Evolutionary conservation across 2,113 vertebrate species (phyloP), one percentile per base, ranked within the genome.

Genomic region (Scopus umbretta): DNA sequence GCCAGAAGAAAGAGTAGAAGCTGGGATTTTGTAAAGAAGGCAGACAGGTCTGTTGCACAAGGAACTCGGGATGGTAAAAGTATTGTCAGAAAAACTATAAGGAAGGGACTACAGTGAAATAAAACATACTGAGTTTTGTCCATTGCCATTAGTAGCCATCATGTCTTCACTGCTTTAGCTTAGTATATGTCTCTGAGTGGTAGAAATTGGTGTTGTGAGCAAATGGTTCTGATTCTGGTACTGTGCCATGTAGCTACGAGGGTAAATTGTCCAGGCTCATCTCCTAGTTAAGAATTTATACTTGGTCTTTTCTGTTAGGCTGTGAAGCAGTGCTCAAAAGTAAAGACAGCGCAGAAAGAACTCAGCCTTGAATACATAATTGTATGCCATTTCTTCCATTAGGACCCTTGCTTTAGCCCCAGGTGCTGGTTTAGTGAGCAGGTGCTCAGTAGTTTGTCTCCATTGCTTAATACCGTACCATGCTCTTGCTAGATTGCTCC

Each of bases 241-340:
- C 10, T n/a, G 9, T 52, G 43, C 27, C 14, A 0, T 7, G 9
- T 63, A 67, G 27, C 52, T 34, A 4, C 0, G 1, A 70, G 58
- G 36, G n/a, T 61, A 12, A 70, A 29, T 26, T 61, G 8, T 43
- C n/a, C 9, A 3, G 43, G 5, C 27, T 73, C 2, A 30, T 65
- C n/a, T 90, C 23, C 49, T 79, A 12, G 34, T 56, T 76, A 18
- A 42, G 68, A 25, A n/a, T 62, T 76, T 66, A 7, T 62, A 5
- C 19, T 26, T 22, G 16, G 4, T 6, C 25, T 92, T 67, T 62
- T 23, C 27, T 53, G 4, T 56, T 56, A 17, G 25, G 4, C 76
- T 92, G 20, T 0, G 1, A 81, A 63, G 34, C 20, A 50, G 17
- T 47, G 16, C 40, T 82, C 6, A 25, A 3, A 81, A 80, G 18